Evolutionary conservation across 2,888 invertebrate genomes (phyloP), one percentile per base, ranked within the genome.

Genomic region (Synanthedon vespiformis): DNA sequence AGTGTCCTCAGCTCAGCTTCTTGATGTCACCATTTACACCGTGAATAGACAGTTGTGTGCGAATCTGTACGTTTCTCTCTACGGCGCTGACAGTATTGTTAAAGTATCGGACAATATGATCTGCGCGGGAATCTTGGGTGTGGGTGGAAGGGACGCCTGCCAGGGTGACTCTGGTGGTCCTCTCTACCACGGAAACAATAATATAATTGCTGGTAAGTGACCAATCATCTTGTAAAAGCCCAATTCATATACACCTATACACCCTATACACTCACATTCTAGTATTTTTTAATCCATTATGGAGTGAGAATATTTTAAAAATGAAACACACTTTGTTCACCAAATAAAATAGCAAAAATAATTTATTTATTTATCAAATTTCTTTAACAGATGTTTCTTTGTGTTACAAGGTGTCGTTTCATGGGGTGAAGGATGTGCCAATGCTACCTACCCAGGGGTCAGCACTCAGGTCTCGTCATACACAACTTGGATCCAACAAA

Each of bases 101-200:
- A 16, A 16, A 16, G 52, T 67, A 41, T 80, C 79, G 2, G 56
- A 65, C 8, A 76, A 75, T 57, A 77, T 75, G 76, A 60, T 83
- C 57, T 82, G 82, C 56, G 74, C 70, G 1, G 69, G 68, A 12
- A 52, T 55, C 0, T 50, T 60, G 2, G 70, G 70, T 10, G 56
- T 58, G 0, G 78, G 75, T 2, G 77, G 76, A 2, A 62, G 66
- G 6, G 79, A 73, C 53, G 73, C 75, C 3, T 80, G 80, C 57
- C 74, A 80, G 66, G 88, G 83, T 51, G 89, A 89, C 66, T 80
- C 83, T 49, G 89, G 89, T 2, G 89, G 89, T 40, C 88, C 89
- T 18, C 61, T 89, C 53, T 80, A 77, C 61, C 76, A 59, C 57
- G 66, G 63, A n/a, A 58, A 77, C 49, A 22, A 22, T 22, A 22